Percentiles rank a stretch among this genome's conserved stretches.
Conservation (phyloP, 1,140 invertebrate genomes). For the Holcopasites calliopsidis region DNA sequence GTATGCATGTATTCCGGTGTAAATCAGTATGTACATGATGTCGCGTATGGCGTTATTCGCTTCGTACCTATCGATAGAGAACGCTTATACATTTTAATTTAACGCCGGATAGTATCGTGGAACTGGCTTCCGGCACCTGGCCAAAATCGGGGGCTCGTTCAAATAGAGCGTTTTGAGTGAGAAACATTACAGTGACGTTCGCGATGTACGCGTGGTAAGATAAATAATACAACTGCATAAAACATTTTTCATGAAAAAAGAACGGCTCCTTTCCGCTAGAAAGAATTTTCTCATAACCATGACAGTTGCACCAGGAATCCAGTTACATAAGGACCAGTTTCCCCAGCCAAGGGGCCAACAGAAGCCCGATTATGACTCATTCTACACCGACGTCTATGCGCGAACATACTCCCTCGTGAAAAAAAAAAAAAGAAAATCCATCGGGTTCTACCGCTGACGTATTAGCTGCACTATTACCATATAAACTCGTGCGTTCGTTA, state of each 20-base stretch:
- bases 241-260: too few relatives aligned
- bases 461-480: not conserved
- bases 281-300: not conserved
- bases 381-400: not conserved
- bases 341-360: not conserved
- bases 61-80: not conserved
- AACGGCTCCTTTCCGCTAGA: too few relatives aligned
- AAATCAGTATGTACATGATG: constrained; percentile 28
- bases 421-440: not conserved
- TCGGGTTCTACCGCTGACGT: constrained; percentile 3
- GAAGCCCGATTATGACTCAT: constrained; percentile 34
- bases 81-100: constrained; percentile 3
- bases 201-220: too few relatives aligned
- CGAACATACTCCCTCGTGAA: not conserved
- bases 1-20: constrained; percentile 7
- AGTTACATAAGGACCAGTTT: constrained; percentile 34
- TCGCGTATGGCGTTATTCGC: not conserved
- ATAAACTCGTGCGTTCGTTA: not conserved
- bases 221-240: too few relatives aligned
- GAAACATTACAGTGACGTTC: too few relatives aligned
- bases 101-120: not conserved
- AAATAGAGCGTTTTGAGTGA: not conserved
- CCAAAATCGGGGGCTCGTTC: too few relatives aligned
- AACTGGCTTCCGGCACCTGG: constrained; percentile 8
- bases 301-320: not conserved